Conservation (phyloP, 2,888 invertebrate species). For the Eristalis intricaria region DNA sequence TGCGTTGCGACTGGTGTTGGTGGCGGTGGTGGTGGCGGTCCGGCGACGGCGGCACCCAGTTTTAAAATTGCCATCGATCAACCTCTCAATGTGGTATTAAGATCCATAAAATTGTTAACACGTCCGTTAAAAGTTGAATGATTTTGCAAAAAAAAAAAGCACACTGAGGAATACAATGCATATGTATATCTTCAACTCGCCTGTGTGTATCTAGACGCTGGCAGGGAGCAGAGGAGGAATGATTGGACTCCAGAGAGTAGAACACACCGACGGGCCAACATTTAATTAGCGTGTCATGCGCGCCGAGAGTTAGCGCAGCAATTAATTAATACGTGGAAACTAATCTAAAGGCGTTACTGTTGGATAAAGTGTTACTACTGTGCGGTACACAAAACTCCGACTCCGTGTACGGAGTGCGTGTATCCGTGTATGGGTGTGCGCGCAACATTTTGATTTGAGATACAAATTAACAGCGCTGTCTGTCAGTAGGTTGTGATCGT, state of each 20-base stretch:
- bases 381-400: background rate
- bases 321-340: constrained; percentile 61
- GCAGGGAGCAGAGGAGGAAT: constrained; percentile 6
- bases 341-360: constrained; percentile 62
- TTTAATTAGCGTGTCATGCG: constrained; percentile 69
- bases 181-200: background rate
- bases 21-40: background rate
- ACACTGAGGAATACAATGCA: background rate
- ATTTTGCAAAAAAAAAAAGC: constrained; percentile 56
- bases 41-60: constrained; percentile 55
- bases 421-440: constrained; percentile 1
- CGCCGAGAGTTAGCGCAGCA: constrained; percentile 56
- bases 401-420: background rate
- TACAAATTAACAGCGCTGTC: constrained; percentile 48
- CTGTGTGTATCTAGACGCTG: background rate
- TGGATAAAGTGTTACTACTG: constrained; percentile 32
- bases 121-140: constrained; percentile 67
- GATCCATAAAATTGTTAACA: constrained; percentile 71
- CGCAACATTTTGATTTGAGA: constrained; percentile 33
- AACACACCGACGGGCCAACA: constrained; percentile 55
- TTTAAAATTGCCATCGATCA: constrained; percentile 70
- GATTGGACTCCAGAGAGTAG: constrained; percentile 60
- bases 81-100: constrained; percentile 67
- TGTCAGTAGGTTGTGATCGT: constrained; percentile 68
- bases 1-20: background rate